These are phyloP conservation scores for Cryptotermes secundus DNA, from an alignment of 1,140 invertebrate genomes.

Conservation along the genomic window DNA sequence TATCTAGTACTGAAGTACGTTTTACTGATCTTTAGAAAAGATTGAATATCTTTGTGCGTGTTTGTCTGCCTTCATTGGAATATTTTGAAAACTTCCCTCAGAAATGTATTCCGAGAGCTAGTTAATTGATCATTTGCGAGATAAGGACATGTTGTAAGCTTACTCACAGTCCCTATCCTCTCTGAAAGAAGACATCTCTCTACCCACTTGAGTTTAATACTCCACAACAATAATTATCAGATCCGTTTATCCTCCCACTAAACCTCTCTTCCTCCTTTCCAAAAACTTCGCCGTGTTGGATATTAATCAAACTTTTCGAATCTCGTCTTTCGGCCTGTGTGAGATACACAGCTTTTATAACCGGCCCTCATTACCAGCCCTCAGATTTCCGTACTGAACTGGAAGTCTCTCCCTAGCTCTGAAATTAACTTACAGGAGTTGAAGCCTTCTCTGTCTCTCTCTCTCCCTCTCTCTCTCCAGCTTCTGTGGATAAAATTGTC, in stretches of 20 bases:
- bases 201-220: background rate
- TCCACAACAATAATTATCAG: conserved; percentile 17
- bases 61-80: no score
- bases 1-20: no score
- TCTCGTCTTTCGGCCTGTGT: background rate
- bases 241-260: conserved; percentile 12
- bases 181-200: background rate
- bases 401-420: background rate
- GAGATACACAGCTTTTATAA: background rate
- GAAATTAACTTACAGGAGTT: conserved; percentile 7
- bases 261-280: no score
- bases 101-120: no score
- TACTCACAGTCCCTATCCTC: no score
- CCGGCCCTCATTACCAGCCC: background rate
- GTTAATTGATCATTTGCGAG: no score
- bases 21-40: no score
- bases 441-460: background rate
- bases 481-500: conserved; percentile 6
- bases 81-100: no score
- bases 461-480: background rate
- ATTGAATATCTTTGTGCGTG: no score
- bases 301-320: conserved; percentile 18
- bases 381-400: background rate
- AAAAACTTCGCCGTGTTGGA: background rate
- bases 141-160: no score